phyloP scores from a whole-genome alignment of 2,113 vertebrate species.

The Pteruthius melanotis region DNA sequence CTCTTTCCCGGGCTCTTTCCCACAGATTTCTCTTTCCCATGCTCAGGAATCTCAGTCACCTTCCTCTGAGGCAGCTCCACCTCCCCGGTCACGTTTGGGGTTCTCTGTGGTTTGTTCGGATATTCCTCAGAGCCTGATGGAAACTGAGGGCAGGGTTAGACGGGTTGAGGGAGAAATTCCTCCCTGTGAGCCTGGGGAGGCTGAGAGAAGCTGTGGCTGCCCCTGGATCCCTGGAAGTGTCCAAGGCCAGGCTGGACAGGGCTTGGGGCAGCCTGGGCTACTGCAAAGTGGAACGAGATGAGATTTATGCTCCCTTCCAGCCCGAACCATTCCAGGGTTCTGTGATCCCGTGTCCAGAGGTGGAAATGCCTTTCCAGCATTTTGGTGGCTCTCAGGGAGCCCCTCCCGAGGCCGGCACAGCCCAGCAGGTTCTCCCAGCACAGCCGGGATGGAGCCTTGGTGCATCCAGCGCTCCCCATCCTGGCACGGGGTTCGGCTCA shows the following conservation, averaged over 20 bases:
- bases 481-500: not conserved
- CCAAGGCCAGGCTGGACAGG: not conserved
- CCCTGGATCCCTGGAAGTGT: not conserved
- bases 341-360: accelerated
- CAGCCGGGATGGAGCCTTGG: accelerated
- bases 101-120: accelerated
- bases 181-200: not conserved
- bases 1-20: not conserved
- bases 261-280: not conserved
- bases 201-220: not conserved
- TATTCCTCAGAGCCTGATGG: not conserved
- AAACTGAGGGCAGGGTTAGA: not conserved
- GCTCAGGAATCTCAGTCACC: accelerated
- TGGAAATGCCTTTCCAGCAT: not conserved
- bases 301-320: not conserved
- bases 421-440: not conserved
- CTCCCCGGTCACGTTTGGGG: accelerated
- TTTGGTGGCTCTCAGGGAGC: not conserved
- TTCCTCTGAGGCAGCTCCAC: accelerated
- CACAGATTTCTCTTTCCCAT: accelerated
- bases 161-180: too few species aligned
- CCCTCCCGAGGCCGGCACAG: not conserved
- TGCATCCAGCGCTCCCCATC: not conserved
- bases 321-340: not conserved
- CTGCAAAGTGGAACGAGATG: accelerated